phyloP scores from a whole-genome alignment of 2,797 vertebrate genomes.

The Alca torda region DNA sequence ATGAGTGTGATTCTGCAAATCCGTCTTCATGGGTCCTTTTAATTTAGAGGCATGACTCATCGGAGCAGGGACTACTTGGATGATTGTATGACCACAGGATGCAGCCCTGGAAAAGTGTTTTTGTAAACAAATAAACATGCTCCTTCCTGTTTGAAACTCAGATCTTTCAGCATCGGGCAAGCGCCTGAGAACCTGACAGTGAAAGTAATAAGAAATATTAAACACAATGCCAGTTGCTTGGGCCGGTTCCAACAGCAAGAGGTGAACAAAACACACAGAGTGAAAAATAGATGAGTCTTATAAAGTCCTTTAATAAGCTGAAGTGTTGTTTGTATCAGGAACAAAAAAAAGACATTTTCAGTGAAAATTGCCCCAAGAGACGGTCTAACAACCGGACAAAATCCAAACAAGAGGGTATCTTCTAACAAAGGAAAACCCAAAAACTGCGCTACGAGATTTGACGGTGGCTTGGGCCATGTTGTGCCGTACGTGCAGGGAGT shows the following conservation, averaged over 20 bases:
- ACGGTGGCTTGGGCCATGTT: not conserved
- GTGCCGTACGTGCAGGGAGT: fast-evolving
- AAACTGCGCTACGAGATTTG: not conserved
- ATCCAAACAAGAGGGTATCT: not conserved
- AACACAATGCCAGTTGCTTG: not conserved
- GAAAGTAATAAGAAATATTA: conserved; percentile 5
- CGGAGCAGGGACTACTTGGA: not conserved
- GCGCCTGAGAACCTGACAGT: conserved; percentile 8
- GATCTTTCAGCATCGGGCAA: conserved; percentile 3
- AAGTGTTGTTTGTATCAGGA: not conserved
- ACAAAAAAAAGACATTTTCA: not conserved
- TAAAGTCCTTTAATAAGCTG: not conserved
- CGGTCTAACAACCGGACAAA: not conserved
- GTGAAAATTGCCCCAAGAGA: not conserved
- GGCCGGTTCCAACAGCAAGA: not conserved
- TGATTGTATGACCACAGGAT: conserved; percentile 52
- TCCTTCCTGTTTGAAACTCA: conserved; percentile 49
- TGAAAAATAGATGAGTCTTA: not conserved
- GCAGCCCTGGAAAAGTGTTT: conserved; percentile 53
- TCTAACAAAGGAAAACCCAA: not conserved
- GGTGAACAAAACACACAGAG: not conserved
- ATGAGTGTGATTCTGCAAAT: conserved; percentile 7
- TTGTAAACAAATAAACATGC: conserved; percentile 66
- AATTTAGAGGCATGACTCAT: conserved; percentile 44
- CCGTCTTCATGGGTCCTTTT: not conserved